A percentile compares a stretch with the other conserved stretches of the same genome.
Conservation (phyloP, 2,113 vertebrate species). For the Gracilinanus agilis region DNA sequence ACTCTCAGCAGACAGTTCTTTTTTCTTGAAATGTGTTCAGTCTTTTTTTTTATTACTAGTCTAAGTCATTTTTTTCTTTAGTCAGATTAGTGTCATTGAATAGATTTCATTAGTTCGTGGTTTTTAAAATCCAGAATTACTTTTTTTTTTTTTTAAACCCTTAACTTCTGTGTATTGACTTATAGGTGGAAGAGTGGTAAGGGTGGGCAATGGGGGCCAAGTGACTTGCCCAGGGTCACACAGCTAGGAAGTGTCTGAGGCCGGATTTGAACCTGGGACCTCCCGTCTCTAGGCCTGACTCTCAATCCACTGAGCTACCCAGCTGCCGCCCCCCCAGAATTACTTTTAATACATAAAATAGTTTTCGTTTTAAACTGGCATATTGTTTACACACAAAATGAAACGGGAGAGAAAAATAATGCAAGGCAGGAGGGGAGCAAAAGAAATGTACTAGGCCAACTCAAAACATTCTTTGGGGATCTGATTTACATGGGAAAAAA, state of each 20-base stretch:
- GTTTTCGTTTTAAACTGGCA: slow-evolving; percentile 87
- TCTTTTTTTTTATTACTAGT: slow-evolving; percentile 82
- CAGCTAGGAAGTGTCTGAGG: too few species aligned
- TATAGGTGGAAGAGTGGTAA: too few species aligned
- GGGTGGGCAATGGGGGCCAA: too few species aligned
- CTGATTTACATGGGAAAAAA: slow-evolving; percentile 81
- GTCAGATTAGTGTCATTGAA: slow-evolving; percentile 83
- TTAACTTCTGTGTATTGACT: too few species aligned
- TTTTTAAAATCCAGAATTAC: slow-evolving; percentile 84
- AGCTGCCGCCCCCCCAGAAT: too few species aligned
- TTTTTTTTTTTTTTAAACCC: too few species aligned
- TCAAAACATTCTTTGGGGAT: slow-evolving; percentile 80
- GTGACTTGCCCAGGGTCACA: too few species aligned
- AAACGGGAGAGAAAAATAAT: slow-evolving; percentile 84
- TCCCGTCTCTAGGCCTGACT: too few species aligned
- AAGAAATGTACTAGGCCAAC: slow-evolving; percentile 85
- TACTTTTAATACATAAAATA: slow-evolving; percentile 82
- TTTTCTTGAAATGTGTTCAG: slow-evolving; percentile 84
- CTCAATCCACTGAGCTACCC: too few species aligned
- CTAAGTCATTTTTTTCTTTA: slow-evolving; percentile 85
- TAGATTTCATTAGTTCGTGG: slow-evolving; percentile 83
- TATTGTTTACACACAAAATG: slow-evolving; percentile 91
- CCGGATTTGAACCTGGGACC: too few species aligned
- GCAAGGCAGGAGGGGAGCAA: slow-evolving; percentile 83
- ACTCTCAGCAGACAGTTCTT: slow-evolving; percentile 88